A percentile compares a stretch with the other conserved stretches of the same genome.
These are phyloP conservation scores for Pimpla rufipes DNA, from an alignment of 2,888 invertebrate genomes.

Conservation along the genomic window DNA sequence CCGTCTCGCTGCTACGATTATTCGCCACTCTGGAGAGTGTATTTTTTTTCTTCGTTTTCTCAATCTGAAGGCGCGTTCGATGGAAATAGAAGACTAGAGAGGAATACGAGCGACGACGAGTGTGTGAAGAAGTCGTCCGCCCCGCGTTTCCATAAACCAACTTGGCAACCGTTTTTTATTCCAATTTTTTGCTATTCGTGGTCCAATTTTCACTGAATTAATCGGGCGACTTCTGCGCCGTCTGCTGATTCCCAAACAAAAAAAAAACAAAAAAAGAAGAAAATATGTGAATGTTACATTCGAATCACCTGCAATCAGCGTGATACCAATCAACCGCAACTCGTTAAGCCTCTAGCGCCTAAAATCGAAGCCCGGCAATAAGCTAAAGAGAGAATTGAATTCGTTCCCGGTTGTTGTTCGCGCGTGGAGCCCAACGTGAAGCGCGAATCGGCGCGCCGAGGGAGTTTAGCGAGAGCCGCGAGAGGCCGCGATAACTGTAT, in stretches of 20 bases:
- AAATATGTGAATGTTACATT: background rate
- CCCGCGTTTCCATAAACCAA: background rate
- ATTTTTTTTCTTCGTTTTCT: background rate
- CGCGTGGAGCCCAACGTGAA: constrained; percentile 5
- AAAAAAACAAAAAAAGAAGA: background rate
- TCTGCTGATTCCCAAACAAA: background rate
- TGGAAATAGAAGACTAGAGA: background rate
- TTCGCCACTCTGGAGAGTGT: background rate
- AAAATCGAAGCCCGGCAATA: constrained; percentile 14
- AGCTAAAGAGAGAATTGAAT: background rate
- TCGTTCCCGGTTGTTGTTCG: constrained; percentile 7
- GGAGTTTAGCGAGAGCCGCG: constrained; percentile 39
- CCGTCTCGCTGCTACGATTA: background rate
- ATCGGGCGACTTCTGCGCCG: background rate
- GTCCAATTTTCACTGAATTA: background rate
- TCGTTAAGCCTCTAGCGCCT: constrained; percentile 32
- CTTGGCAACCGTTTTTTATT: background rate
- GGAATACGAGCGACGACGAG: background rate
- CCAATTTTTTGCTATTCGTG: background rate
- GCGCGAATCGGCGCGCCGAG: constrained; percentile 29
- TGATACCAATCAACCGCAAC: constrained; percentile 50
- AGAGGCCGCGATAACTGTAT: constrained; percentile 50
- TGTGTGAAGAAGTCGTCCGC: background rate
- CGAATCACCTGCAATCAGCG: constrained; percentile 57
- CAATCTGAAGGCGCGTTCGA: background rate